These are phyloP conservation scores for Synchiropus splendidus DNA, from an alignment of 2,113 vertebrate genomes.

Conservation along the genomic window DNA sequence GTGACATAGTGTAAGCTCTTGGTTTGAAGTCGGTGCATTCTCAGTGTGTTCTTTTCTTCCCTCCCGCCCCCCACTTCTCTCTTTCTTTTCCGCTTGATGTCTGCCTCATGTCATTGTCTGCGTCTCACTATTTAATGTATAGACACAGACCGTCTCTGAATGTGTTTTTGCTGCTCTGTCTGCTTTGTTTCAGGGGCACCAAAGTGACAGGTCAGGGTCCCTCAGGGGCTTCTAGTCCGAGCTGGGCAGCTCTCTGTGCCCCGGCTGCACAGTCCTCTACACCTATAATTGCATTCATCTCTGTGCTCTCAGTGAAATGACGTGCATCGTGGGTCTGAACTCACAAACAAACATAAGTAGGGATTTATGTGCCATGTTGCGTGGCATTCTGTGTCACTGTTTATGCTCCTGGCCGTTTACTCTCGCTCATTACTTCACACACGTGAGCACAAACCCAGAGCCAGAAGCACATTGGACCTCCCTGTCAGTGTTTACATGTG, in stretches of 20 bases:
- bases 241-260: constrained; percentile 28
- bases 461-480: constrained; percentile 55
- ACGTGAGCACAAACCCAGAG: constrained; percentile 13
- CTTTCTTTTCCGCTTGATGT: constrained; percentile 18
- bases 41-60: constrained; percentile 19
- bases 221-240: constrained; percentile 31
- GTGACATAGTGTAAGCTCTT: constrained; percentile 30
- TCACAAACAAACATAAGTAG: constrained; percentile 24
- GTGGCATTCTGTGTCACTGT: constrained; percentile 38
- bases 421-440: constrained; percentile 5
- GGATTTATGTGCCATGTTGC: constrained; percentile 27
- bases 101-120: constrained; percentile 18
- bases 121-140: constrained; percentile 2
- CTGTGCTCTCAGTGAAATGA: constrained; percentile 16
- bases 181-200: constrained; percentile 52
- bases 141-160: constrained; percentile 10
- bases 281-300: constrained; percentile 23
- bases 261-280: constrained; percentile 13
- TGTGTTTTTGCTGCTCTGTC: constrained; percentile 51
- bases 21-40: constrained; percentile 21
- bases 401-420: constrained; percentile 44
- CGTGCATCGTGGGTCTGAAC: constrained; percentile 12
- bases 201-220: constrained; percentile 41
- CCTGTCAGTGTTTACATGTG: constrained; percentile 56
- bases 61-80: no score